Evolutionary conservation across 2,888 invertebrate genomes (phyloP), one percentile per base, ranked within the genome.

Genomic region (Yponomeuta cagnagella): DNA sequence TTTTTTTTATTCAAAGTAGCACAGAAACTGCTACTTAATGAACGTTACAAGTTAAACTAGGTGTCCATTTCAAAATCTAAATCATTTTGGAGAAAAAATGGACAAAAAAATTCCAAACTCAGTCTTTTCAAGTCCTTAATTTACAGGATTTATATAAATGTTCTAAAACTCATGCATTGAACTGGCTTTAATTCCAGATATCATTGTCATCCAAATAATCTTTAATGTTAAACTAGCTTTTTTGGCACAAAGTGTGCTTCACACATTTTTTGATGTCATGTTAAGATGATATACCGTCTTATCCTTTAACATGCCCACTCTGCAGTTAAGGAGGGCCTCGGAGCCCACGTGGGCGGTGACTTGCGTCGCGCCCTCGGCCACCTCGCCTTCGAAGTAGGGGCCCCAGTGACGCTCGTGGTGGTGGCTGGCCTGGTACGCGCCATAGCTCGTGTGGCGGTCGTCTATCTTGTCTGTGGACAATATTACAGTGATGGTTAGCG

Each of bases 361-460:
- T 78, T 93, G 92, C 8, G 93, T 93, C 74, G 93, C 93, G 77
- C 87, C 87, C 72, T 93, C 93, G 10, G 87, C 88, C 77, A 92
- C 90, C 15, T 89, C 89, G 77, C 93, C 92, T 78, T 95, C 95
- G 77, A 95, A 95, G 82, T 95, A 95, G 69, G 95, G 95, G 43
- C 96, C 96, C 94, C 95, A 95, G 79, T 95, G 95, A 73, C 94
- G 93, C 76, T 95, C 94, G 79, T 95, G 94, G 77, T 95, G 95
- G 78, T 94, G 95, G 77, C 94, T 94, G 70, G 93, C 88, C 75
- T 93, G 93, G 75, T 87, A 88, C 10, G 88, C 86, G 48, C 87
- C 85, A 10, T 88, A 86, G 48, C 87, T 85, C 80, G 86, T 89
- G 72, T 89, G 85, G 37, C 89, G 88, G 48, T 92, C 91, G 76